A percentile compares a stretch with the other conserved stretches of the same genome.
Evolutionary conservation across 2,113 vertebrate genomes (phyloP).

Genomic region (Calyptomena viridis): DNA sequence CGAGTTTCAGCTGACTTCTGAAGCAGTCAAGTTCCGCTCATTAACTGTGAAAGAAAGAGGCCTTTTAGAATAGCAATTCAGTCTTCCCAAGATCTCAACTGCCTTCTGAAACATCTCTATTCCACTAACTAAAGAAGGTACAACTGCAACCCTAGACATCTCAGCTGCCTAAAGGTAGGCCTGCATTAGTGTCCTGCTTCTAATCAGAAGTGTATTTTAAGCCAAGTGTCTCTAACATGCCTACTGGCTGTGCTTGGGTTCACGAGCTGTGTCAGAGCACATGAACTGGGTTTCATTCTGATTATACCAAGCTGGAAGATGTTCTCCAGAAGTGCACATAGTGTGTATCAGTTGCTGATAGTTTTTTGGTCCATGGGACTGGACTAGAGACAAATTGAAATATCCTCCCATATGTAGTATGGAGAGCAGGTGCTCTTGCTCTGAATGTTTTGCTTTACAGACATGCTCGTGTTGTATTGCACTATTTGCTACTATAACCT

Average conservation of each 20-base stretch:
- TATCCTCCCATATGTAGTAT: accelerated
- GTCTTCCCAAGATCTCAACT: not conserved
- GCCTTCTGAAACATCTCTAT: not conserved
- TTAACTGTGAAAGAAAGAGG: not conserved
- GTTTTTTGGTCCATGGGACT: not conserved
- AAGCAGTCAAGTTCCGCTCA: not conserved
- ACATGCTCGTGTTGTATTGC: not conserved
- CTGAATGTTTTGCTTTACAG: not conserved
- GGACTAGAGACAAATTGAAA: not conserved
- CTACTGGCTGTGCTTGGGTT: not conserved
- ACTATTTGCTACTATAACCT: not conserved
- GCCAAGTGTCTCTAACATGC: not conserved
- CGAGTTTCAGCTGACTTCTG: not conserved
- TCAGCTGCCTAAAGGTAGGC: not conserved
- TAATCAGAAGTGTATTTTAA: not conserved
- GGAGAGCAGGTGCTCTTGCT: not conserved
- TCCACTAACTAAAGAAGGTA: not conserved
- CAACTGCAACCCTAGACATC: not conserved
- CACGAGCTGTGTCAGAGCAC: not conserved
- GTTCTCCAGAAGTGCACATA: not conserved
- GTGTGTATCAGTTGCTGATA: not conserved
- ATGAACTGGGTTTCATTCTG: not conserved
- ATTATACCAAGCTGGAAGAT: not conserved
- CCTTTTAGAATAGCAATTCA: not conserved
- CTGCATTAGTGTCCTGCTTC: not conserved